Evolutionary conservation across 1,140 invertebrate genomes (phyloP).

Genomic region (Zaprionus nigranus): DNA sequence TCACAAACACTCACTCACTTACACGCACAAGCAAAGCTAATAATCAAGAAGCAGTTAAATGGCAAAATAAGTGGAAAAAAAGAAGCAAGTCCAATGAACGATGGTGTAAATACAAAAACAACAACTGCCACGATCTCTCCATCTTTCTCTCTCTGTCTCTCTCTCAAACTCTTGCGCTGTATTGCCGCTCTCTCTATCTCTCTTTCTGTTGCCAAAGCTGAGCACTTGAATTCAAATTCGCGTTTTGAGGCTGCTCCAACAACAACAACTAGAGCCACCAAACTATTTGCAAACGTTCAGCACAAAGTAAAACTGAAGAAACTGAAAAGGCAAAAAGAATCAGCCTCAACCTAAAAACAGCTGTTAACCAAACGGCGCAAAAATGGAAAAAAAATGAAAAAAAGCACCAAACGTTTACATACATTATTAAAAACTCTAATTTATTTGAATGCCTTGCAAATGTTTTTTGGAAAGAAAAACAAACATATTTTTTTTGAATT

Average conservation of each 20-base stretch:
- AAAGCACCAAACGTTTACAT: not conserved
- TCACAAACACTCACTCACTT: not conserved
- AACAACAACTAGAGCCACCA: conserved; percentile 33
- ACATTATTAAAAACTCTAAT: conserved; percentile 45
- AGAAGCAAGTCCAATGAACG: conserved; percentile 44
- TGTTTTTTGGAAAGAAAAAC: conserved; percentile 36
- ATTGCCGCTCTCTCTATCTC: not conserved
- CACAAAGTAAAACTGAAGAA: conserved; percentile 40
- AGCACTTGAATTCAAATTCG: conserved; percentile 51
- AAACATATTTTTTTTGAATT: conserved; percentile 3
- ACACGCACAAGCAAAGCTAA: conserved; percentile 39
- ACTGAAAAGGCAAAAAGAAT: conserved; percentile 63
- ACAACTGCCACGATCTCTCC: not conserved
- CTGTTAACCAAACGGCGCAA: conserved; percentile 49
- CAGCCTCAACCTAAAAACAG: conserved; percentile 76
- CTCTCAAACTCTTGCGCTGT: conserved; percentile 2
- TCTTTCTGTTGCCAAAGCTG: conserved; percentile 13
- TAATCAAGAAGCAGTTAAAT: conserved; percentile 77
- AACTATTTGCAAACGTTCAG: conserved; percentile 19
- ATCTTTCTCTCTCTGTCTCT: conserved; percentile 1
- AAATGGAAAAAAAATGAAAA: conserved; percentile 1
- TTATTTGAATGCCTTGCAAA: conserved; percentile 63
- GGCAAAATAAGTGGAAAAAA: conserved; percentile 61
- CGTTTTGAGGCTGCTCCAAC: conserved; percentile 59
- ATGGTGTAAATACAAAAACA: conserved; percentile 30